Percentiles rank a stretch among this genome's conserved stretches.
Conservation (phyloP, 2,888 invertebrate species). For the Clivina fossor region DNA sequence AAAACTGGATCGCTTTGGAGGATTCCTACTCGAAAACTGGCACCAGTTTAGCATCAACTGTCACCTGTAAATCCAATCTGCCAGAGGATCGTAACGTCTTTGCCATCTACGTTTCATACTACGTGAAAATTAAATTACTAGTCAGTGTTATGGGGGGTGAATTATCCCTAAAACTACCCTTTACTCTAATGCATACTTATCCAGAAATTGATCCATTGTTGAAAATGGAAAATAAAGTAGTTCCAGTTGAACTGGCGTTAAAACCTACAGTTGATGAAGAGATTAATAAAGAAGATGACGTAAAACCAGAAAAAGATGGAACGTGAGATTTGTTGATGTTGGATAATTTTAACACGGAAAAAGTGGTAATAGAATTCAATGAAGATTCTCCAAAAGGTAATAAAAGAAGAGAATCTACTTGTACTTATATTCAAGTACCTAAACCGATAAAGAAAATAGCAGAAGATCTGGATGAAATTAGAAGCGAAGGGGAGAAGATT, state of each 20-base stretch:
- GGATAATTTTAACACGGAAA: slow-evolving; percentile 27
- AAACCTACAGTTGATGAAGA: slow-evolving; percentile 23
- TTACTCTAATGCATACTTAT: slow-evolving; percentile 74
- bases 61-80: slow-evolving; percentile 54
- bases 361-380: slow-evolving; percentile 51
- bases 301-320: slow-evolving; percentile 48
- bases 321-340: slow-evolving; percentile 52
- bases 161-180: slow-evolving; percentile 76
- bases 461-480: slow-evolving; percentile 47
- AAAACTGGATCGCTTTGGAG: slow-evolving; percentile 90
- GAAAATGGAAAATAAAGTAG: slow-evolving; percentile 54
- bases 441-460: slow-evolving; percentile 30
- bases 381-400: slow-evolving; percentile 37
- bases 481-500: slow-evolving; percentile 41
- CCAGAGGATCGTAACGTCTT: slow-evolving; percentile 82
- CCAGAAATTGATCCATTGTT: slow-evolving; percentile 63
- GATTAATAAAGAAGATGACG: slow-evolving; percentile 38
- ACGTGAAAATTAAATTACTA: slow-evolving; percentile 82
- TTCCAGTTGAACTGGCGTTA: slow-evolving; percentile 22
- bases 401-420: slow-evolving; percentile 23
- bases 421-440: slow-evolving; percentile 19
- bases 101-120: slow-evolving; percentile 89
- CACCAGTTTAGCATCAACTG: slow-evolving; percentile 60
- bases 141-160: slow-evolving; percentile 82
- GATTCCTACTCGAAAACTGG: slow-evolving; percentile 75